Conservation (phyloP, 2,888 invertebrate genomes). For the Tuta absoluta region DNA sequence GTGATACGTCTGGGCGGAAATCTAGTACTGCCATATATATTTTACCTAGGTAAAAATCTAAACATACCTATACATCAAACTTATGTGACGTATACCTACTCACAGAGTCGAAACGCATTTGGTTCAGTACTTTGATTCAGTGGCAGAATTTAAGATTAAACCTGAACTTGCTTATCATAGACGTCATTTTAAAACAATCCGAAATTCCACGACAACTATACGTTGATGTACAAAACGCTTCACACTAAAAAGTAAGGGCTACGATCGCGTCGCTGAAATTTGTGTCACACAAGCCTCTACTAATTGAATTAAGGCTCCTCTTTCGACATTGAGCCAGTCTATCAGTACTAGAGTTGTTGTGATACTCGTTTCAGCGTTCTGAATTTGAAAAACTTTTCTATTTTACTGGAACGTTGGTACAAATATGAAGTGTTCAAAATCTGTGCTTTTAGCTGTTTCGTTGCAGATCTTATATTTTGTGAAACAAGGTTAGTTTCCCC, state of each 20-base stretch:
- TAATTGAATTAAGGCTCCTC: conserved; percentile 19
- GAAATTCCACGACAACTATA: too few relatives aligned
- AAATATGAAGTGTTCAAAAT: conserved; percentile 20
- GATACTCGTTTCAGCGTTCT: neutral
- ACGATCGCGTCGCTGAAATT: neutral
- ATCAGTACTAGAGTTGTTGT: neutral
- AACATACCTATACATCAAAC: too few relatives aligned
- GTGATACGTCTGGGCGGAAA: too few relatives aligned
- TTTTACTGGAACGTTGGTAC: neutral
- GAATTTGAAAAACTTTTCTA: neutral
- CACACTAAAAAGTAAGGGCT: neutral
- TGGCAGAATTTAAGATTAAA: too few relatives aligned
- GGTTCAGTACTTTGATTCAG: too few relatives aligned
- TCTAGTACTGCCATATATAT: too few relatives aligned
- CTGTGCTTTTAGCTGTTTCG: conserved; percentile 26
- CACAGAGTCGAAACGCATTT: too few relatives aligned
- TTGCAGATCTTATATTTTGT: conserved; percentile 26
- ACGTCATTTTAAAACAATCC: too few relatives aligned
- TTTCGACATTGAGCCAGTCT: conserved; percentile 12
- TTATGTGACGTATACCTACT: too few relatives aligned
- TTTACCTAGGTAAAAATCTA: too few relatives aligned
- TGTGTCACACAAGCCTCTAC: neutral
- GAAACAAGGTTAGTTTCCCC: conserved; percentile 35
- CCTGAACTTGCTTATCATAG: too few relatives aligned
- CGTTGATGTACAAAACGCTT: too few relatives aligned